Conservation (phyloP, 2,888 invertebrate species). For the Chydorus sphaericus region DNA sequence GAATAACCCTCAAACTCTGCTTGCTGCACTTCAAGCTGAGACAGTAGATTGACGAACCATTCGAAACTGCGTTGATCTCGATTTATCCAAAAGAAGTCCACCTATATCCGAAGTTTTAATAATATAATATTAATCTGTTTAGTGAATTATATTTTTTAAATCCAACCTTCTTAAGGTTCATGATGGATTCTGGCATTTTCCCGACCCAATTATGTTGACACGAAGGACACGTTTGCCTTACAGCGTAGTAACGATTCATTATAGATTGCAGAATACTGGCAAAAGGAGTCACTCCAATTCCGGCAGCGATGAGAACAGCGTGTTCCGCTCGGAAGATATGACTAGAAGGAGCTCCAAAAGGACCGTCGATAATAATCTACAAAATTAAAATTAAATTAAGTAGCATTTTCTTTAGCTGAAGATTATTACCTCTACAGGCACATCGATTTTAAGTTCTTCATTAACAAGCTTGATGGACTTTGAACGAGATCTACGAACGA, state of each 20-base stretch:
- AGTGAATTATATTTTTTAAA: no score
- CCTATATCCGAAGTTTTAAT: conserved; percentile 36
- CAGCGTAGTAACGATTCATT: conserved; percentile 82
- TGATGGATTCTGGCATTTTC: conserved; percentile 61
- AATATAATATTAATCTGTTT: no score
- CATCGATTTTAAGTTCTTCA: no score
- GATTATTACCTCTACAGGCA: no score
- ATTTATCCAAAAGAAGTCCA: conserved; percentile 97
- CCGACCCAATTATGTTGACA: conserved; percentile 72
- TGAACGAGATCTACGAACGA: no score
- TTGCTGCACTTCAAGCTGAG: conserved; percentile 85
- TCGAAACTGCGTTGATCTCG: conserved; percentile 87
- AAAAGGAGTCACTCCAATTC: conserved; percentile 93
- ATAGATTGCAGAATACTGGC: conserved; percentile 88
- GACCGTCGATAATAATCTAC: conserved; percentile 85
- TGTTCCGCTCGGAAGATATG: conserved; percentile 90
- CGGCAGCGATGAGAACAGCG: conserved; percentile 84
- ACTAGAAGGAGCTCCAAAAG: conserved; percentile 87
- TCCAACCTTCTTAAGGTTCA: conserved; percentile 74
- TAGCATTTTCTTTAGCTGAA: no score
- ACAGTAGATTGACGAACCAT: conserved; percentile 87
- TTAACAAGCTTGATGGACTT: no score
- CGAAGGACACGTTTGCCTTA: conserved; percentile 64
- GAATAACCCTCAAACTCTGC: conserved; percentile 70
- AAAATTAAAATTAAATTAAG: conserved; percentile 1